A percentile compares a stretch with the other conserved stretches of the same genome.
Conservation (phyloP, 2,888 invertebrate genomes). For the Tethea ocularis region DNA sequence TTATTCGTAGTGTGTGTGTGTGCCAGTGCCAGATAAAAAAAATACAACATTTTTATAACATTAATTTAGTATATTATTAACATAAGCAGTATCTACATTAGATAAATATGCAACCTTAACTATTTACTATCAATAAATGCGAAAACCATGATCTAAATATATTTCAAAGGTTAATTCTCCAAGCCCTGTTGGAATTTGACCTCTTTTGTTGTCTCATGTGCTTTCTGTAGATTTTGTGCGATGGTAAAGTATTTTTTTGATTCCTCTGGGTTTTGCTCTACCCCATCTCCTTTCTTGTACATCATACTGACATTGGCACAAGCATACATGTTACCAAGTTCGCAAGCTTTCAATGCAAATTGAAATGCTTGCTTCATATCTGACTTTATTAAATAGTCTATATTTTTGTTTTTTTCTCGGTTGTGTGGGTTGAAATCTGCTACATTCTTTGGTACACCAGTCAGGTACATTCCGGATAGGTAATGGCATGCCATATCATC, state of each 20-base stretch:
- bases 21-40: no score
- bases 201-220: constrained; percentile 82
- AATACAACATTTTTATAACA: constrained; percentile 19
- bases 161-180: constrained; percentile 37
- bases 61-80: constrained; percentile 34
- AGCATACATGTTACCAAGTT: constrained; percentile 92
- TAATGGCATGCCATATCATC: constrained; percentile 91
- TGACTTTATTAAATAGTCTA: constrained; percentile 83
- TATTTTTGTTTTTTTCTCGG: constrained; percentile 65
- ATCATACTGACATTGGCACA: constrained; percentile 96
- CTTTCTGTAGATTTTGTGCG: constrained; percentile 88
- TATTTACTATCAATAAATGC: constrained; percentile 25
- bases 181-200: constrained; percentile 84
- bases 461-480: constrained; percentile 90
- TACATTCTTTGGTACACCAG: constrained; percentile 86
- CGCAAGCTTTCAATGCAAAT: constrained; percentile 91
- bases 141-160: constrained; percentile 9
- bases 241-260: constrained; percentile 89
- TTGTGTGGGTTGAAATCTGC: constrained; percentile 71
- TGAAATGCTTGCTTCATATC: constrained; percentile 91
- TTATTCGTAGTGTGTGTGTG: no score
- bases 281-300: constrained; percentile 93
- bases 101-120: background rate
- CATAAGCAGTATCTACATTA: constrained; percentile 24
- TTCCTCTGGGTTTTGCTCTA: constrained; percentile 87